Conservation (phyloP, 2,113 vertebrate species). For the Oryzias woworae region DNA sequence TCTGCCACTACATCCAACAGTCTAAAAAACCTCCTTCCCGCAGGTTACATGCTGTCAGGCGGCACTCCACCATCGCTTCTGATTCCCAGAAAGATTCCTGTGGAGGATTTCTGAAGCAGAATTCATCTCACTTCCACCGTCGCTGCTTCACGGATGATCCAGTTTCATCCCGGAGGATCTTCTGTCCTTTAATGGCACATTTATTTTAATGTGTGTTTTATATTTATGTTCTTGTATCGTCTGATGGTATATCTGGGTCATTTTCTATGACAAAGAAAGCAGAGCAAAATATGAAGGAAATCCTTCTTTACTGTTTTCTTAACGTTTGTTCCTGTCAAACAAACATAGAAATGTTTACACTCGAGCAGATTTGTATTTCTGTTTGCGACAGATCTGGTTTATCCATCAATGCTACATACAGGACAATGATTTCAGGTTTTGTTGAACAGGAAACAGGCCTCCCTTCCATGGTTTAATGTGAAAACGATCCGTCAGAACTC, state of each 20-base stretch:
- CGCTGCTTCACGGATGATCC: slow-evolving; percentile 1
- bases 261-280: neutral
- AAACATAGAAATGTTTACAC: neutral
- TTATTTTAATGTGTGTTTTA: slow-evolving; percentile 24
- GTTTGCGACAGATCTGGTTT: neutral
- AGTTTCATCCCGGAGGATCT: slow-evolving; percentile 6
- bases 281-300: too few species aligned
- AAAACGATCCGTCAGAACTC: neutral
- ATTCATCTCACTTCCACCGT: neutral
- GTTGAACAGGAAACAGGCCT: slow-evolving; percentile 46
- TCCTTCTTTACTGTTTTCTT: too few species aligned
- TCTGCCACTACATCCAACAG: too few species aligned
- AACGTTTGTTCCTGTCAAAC: too few species aligned
- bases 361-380: slow-evolving; percentile 5
- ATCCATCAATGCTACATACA: too few species aligned
- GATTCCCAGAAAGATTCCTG: neutral
- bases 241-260: neutral
- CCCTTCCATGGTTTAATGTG: slow-evolving; percentile 35
- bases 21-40: too few species aligned
- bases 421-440: slow-evolving; percentile 13
- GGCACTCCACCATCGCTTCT: neutral
- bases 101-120: neutral
- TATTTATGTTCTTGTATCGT: slow-evolving; percentile 17
- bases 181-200: slow-evolving; percentile 11
- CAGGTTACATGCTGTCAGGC: neutral